phyloP scores from a whole-genome alignment of 2,797 vertebrate genomes.

The Phalloptychus januarius region DNA sequence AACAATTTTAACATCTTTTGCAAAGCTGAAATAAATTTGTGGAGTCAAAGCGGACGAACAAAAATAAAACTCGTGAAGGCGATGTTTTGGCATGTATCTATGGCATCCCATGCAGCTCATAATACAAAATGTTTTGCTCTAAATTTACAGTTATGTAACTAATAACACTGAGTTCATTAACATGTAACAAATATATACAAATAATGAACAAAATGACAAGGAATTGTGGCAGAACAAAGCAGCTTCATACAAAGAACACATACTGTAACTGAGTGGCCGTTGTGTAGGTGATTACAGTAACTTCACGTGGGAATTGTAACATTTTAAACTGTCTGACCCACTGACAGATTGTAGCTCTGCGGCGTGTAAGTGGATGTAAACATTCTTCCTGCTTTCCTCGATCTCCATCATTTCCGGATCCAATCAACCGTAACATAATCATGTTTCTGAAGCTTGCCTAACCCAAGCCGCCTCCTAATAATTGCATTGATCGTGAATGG shows the following conservation, averaged over 20 bases:
- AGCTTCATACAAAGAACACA: constrained; percentile 57
- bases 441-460: constrained; percentile 18
- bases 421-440: constrained; percentile 38
- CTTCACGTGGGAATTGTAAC: constrained; percentile 56
- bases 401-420: constrained; percentile 37
- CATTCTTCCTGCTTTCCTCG: constrained; percentile 57
- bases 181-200: constrained; percentile 75
- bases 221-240: constrained; percentile 65
- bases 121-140: constrained; percentile 43
- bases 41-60: constrained; percentile 17
- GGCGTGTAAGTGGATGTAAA: constrained; percentile 60
- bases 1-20: constrained; percentile 24
- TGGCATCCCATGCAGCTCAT: constrained; percentile 48
- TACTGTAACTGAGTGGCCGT: constrained; percentile 40
- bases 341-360: constrained; percentile 46
- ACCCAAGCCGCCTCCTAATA: constrained; percentile 42
- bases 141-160: constrained; percentile 56
- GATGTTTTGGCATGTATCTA: constrained; percentile 44
- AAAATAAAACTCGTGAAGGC: constrained; percentile 39
- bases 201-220: constrained; percentile 58
- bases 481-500: constrained; percentile 71
- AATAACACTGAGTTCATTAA: constrained; percentile 77
- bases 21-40: constrained; percentile 38
- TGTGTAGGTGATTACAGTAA: constrained; percentile 60
- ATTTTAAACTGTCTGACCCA: constrained; percentile 46